Conservation (phyloP, 2,797 vertebrate species). For the Streptopelia turtur region DNA sequence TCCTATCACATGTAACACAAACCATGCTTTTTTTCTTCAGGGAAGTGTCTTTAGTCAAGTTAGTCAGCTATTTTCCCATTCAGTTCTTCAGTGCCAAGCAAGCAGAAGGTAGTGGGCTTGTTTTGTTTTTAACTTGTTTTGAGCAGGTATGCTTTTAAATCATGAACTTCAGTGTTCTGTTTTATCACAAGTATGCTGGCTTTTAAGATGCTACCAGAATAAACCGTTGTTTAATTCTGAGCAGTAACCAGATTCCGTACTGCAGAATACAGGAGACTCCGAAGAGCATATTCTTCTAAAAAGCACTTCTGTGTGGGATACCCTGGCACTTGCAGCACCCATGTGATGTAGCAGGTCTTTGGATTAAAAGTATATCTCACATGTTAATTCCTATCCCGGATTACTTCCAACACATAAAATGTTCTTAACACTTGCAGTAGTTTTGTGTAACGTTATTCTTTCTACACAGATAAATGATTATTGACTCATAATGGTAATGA, state of each 20-base stretch:
- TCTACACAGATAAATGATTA: not conserved
- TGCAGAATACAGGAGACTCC: not conserved
- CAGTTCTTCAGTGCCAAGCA: not conserved
- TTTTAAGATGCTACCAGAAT: not conserved
- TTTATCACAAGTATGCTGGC: not conserved
- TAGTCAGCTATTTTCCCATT: not conserved
- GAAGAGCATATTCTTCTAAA: not conserved
- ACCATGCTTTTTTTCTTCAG: not conserved
- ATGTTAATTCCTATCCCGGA: rapidly evolving
- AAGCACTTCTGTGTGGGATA: not conserved
- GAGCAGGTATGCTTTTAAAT: not conserved
- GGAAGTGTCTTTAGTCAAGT: not conserved
- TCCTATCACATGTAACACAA: rapidly evolving
- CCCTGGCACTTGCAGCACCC: not conserved
- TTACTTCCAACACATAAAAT: not conserved
- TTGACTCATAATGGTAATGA: not conserved
- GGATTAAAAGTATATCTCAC: not conserved
- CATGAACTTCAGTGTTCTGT: not conserved
- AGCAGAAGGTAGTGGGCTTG: not conserved
- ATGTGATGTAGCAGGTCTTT: not conserved
- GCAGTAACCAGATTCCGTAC: not conserved
- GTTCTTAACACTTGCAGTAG: not conserved
- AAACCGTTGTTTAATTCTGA: not conserved
- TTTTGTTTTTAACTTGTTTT: not conserved
- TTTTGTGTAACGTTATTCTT: not conserved